phyloP scores from a whole-genome alignment of 2,888 invertebrate genomes.

The Eupithecia dodoneata region DNA sequence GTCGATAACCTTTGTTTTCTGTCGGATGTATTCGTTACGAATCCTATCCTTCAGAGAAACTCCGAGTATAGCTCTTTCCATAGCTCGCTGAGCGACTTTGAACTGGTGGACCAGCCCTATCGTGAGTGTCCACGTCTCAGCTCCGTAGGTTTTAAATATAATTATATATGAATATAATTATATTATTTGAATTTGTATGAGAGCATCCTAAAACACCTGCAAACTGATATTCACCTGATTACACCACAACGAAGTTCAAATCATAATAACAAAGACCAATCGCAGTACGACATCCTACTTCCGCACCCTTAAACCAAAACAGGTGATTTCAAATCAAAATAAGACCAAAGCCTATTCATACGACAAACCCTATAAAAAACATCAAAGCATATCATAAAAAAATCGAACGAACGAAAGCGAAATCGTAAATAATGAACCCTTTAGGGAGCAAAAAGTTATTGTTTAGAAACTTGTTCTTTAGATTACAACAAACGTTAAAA shows the following conservation, averaged over 20 bases:
- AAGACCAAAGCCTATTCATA: conserved; percentile 59
- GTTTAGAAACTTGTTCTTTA: conserved; percentile 2
- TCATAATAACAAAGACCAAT: conserved; percentile 49
- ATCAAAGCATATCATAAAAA: conserved; percentile 54
- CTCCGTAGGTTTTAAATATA: too few relatives aligned
- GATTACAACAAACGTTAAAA: background rate
- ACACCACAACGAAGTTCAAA: conserved; percentile 43
- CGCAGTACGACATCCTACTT: conserved; percentile 70
- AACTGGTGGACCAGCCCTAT: too few relatives aligned
- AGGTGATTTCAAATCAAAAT: conserved; percentile 66
- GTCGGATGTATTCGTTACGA: too few relatives aligned
- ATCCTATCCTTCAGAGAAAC: too few relatives aligned
- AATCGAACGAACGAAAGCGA: conserved; percentile 61
- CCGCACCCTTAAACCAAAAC: conserved; percentile 64
- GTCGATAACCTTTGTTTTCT: too few relatives aligned
- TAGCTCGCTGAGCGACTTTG: too few relatives aligned
- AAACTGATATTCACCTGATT: conserved; percentile 37
- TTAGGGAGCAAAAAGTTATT: conserved; percentile 38
- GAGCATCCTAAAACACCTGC: conserved; percentile 25
- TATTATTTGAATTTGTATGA: background rate
- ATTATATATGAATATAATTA: too few relatives aligned
- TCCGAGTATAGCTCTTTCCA: too few relatives aligned
- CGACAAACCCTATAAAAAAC: conserved; percentile 71
- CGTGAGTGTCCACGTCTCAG: too few relatives aligned
- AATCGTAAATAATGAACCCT: conserved; percentile 52